phyloP scores from a whole-genome alignment of 2,888 invertebrate species.

The Thecocarcelia acutangulata region DNA sequence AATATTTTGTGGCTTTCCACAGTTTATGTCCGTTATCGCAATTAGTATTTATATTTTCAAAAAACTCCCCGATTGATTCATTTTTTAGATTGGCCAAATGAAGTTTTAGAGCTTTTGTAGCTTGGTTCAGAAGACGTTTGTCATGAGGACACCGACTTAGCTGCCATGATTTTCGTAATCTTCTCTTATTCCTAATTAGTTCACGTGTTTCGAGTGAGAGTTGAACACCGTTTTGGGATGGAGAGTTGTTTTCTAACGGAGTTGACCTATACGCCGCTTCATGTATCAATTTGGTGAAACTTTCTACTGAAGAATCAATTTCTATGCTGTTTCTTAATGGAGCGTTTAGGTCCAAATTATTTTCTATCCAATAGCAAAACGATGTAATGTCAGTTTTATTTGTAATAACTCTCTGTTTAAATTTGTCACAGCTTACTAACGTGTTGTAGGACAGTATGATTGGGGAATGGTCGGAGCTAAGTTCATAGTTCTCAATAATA shows the following conservation, averaged over 20 bases:
- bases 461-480: slow-evolving; percentile 28
- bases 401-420: not conserved
- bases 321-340: not conserved
- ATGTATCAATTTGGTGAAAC: slow-evolving; percentile 13
- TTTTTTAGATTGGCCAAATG: slow-evolving; percentile 10
- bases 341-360: slow-evolving; percentile 5
- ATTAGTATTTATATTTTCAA: slow-evolving; percentile 11
- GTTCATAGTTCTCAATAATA: not conserved
- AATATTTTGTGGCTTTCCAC: slow-evolving; percentile 39
- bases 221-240: too few relatives aligned
- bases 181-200: slow-evolving; percentile 41
- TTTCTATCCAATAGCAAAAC: slow-evolving; percentile 9
- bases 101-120: slow-evolving; percentile 30
- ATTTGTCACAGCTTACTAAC: not conserved
- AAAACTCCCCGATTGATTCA: not conserved
- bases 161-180: slow-evolving; percentile 43
- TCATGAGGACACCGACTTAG: slow-evolving; percentile 28
- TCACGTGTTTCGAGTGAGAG: slow-evolving; percentile 15
- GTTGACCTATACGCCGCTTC: slow-evolving; percentile 1
- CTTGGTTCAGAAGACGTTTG: slow-evolving; percentile 30
- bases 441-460: not conserved
- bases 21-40: slow-evolving; percentile 27
- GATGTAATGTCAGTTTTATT: slow-evolving; percentile 6
- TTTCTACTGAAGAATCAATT: slow-evolving; percentile 10
- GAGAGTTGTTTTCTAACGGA: not conserved